Conservation (phyloP, 2,888 invertebrate species). For the Diabrotica balteata region DNA sequence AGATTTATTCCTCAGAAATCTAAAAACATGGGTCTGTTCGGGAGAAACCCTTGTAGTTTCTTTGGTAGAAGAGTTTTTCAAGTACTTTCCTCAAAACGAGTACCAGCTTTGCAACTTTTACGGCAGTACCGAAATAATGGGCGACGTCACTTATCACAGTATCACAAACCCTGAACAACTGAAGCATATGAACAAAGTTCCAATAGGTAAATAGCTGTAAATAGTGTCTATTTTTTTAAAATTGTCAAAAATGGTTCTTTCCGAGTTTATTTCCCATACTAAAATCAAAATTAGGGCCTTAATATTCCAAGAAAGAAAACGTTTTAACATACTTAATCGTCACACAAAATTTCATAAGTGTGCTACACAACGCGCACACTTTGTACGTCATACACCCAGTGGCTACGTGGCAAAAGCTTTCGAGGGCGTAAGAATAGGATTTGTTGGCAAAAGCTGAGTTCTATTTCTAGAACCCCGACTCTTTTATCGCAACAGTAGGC, state of each 20-base stretch:
- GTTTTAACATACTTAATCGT: too few relatives aligned
- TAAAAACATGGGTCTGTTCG: constrained; percentile 86
- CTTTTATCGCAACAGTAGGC: too few relatives aligned
- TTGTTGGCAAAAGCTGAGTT: too few relatives aligned
- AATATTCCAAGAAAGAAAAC: too few relatives aligned
- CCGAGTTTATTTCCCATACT: too few relatives aligned
- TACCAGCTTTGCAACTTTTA: constrained; percentile 85
- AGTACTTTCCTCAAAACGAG: constrained; percentile 70
- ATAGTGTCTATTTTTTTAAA: not conserved
- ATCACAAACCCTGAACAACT: constrained; percentile 69
- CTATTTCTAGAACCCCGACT: too few relatives aligned
- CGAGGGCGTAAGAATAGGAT: too few relatives aligned
- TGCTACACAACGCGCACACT: too few relatives aligned
- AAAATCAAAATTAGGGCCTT: too few relatives aligned
- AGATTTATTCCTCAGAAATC: constrained; percentile 62
- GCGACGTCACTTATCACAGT: constrained; percentile 83
- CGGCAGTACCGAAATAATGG: constrained; percentile 92
- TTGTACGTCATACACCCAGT: too few relatives aligned
- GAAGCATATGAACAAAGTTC: constrained; percentile 72
- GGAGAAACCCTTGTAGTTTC: constrained; percentile 81
- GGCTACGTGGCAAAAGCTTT: too few relatives aligned
- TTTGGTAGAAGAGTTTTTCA: constrained; percentile 78
- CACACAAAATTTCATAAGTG: too few relatives aligned
- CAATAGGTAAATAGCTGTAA: constrained; percentile 71
- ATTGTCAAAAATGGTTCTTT: not conserved